Evolutionary conservation across 1,140 invertebrate species (phyloP).

Genomic region (Zaprionus kolodkinae): DNA sequence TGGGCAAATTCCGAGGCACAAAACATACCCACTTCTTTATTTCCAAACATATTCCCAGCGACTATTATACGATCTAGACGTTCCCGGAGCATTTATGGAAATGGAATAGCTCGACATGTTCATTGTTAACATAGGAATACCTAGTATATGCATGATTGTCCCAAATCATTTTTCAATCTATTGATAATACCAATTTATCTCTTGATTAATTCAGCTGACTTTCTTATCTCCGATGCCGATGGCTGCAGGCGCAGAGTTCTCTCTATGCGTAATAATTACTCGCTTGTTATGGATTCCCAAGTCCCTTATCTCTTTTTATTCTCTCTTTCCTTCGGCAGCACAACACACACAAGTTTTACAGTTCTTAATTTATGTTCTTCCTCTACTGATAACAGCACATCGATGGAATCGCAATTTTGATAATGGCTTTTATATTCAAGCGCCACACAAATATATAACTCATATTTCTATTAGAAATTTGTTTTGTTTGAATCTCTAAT

Average conservation of each 20-base stretch:
- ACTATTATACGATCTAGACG: constrained; percentile 46
- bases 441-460: background rate
- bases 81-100: constrained; percentile 55
- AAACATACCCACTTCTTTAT: constrained; percentile 11
- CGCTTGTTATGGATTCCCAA: constrained; percentile 29
- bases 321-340: background rate
- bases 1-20: background rate
- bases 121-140: background rate
- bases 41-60: constrained; percentile 34
- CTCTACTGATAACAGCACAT: constrained; percentile 29
- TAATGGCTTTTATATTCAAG: constrained; percentile 12
- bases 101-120: constrained; percentile 14
- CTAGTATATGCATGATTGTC: background rate
- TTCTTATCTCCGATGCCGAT: constrained; percentile 43
- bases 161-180: constrained; percentile 71
- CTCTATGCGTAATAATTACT: constrained; percentile 60
- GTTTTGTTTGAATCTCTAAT: too few species aligned
- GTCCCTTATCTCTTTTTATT: constrained; percentile 5
- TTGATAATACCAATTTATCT: constrained; percentile 73
- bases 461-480: too few species aligned
- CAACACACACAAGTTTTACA: background rate
- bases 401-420: constrained; percentile 6
- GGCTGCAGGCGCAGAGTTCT: constrained; percentile 1
- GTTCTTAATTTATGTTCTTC: constrained; percentile 29
- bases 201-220: constrained; percentile 61